Percentiles rank a stretch among this genome's conserved stretches.
phyloP scores from a whole-genome alignment of 2,888 invertebrate species.

The Cancer borealis region DNA sequence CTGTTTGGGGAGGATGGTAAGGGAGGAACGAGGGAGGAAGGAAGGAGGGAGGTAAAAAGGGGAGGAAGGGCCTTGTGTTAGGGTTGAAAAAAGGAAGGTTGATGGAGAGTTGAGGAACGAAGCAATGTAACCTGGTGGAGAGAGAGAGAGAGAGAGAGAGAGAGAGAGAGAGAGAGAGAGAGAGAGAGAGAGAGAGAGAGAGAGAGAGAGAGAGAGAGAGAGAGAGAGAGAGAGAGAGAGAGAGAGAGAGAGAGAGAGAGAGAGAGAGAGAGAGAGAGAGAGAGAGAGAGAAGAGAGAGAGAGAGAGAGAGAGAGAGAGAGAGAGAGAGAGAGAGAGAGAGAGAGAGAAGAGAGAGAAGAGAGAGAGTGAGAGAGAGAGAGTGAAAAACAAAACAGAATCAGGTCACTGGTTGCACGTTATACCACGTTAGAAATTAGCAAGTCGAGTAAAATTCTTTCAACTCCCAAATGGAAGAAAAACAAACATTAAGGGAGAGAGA shows the following conservation, averaged over 20 bases:
- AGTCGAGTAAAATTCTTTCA: background rate
- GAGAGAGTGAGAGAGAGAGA: background rate
- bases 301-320: slow-evolving; percentile 20
- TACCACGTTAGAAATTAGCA: background rate
- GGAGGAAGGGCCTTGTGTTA: background rate
- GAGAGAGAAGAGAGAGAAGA: slow-evolving; percentile 11
- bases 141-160: background rate
- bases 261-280: slow-evolving; percentile 1
- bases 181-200: slow-evolving; percentile 20
- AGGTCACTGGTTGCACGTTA: background rate
- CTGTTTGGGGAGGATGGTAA: background rate
- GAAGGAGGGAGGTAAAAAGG: background rate
- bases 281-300: slow-evolving; percentile 9
- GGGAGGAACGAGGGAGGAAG: background rate
- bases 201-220: slow-evolving; percentile 20
- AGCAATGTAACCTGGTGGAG: background rate
- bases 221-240: slow-evolving; percentile 20
- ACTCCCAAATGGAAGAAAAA: background rate
- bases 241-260: slow-evolving; percentile 20
- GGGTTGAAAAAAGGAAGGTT: background rate
- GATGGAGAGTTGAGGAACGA: background rate
- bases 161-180: slow-evolving; percentile 20
- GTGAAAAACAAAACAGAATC: background rate
- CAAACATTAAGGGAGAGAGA: background rate
- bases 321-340: slow-evolving; percentile 20